Percentiles rank a stretch among this genome's conserved stretches.
phyloP scores from a whole-genome alignment of 35 echinoderm and acorn worm species.

The Hemicentrotus pulcherrimus region DNA sequence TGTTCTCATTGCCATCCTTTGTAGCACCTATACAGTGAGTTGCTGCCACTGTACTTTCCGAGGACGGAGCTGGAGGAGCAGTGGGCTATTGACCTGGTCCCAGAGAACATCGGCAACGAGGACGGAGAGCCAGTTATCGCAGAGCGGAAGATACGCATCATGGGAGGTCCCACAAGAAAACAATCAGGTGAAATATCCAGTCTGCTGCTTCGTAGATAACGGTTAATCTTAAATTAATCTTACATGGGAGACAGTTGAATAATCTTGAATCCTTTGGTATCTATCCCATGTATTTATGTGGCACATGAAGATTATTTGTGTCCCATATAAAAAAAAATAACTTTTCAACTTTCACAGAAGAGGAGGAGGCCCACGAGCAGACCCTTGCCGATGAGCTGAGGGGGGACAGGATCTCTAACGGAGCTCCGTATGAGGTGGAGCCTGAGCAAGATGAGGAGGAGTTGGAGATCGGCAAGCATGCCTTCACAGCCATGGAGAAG shows the following conservation, averaged over 20 bases:
- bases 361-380: conserved; percentile 28
- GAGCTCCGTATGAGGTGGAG: conserved; percentile 20
- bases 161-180: conserved; percentile 66
- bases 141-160: conserved; percentile 95
- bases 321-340: too few species aligned
- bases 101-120: conserved; percentile 88
- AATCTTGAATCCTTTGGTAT: too few species aligned
- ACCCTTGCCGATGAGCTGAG: conserved; percentile 40
- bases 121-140: conserved; percentile 93
- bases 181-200: conserved; percentile 46
- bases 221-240: too few species aligned
- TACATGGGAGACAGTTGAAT: too few species aligned
- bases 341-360: background rate
- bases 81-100: conserved; percentile 87
- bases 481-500: conserved; percentile 82
- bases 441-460: conserved; percentile 48
- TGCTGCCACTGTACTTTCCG: conserved; percentile 91
- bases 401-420: conserved; percentile 7
- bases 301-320: too few species aligned
- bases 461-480: conserved; percentile 62
- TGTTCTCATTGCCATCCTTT: background rate
- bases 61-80: conserved; percentile 76
- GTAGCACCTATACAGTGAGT: conserved; percentile 54
- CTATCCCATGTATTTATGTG: too few species aligned
- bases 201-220: background rate